phyloP scores from a whole-genome alignment of 2,797 vertebrate species.

The Xenops minutus region DNA sequence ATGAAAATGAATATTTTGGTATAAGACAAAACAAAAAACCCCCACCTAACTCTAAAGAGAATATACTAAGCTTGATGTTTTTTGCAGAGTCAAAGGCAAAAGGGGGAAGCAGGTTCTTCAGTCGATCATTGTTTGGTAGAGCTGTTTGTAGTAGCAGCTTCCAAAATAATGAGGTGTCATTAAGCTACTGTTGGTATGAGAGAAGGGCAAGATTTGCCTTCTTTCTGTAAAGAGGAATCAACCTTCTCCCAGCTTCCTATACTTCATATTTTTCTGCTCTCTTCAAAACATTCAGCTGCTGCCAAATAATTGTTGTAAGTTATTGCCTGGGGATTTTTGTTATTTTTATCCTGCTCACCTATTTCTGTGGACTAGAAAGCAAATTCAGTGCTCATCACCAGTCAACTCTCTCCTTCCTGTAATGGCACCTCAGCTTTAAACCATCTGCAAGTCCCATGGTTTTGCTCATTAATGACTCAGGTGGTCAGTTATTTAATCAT shows the following conservation, averaged over 20 bases:
- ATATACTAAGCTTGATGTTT: neutral
- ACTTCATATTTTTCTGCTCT: neutral
- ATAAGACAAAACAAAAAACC: neutral
- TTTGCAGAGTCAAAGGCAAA: slow-evolving; percentile 9
- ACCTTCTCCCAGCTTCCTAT: neutral
- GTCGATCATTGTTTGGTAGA: neutral
- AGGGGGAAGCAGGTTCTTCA: slow-evolving; percentile 9
- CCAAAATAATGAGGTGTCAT: slow-evolving; percentile 55
- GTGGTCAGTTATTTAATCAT: slow-evolving; percentile 54
- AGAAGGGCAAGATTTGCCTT: slow-evolving; percentile 21
- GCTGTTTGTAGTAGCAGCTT: slow-evolving; percentile 36
- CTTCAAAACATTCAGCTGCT: neutral
- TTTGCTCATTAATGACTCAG: slow-evolving; percentile 22
- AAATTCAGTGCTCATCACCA: neutral
- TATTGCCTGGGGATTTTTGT: neutral
- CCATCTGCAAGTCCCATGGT: neutral
- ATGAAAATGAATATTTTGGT: neutral
- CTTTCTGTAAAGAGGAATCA: slow-evolving; percentile 13
- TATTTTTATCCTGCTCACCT: neutral
- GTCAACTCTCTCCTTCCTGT: neutral
- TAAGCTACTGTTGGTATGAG: neutral
- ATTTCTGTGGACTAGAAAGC: neutral
- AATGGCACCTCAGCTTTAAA: slow-evolving; percentile 7
- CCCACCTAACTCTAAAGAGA: neutral
- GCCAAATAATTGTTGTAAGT: slow-evolving; percentile 14